phyloP scores from a whole-genome alignment of 2,888 invertebrate genomes.

The Leptopterna dolabrata region DNA sequence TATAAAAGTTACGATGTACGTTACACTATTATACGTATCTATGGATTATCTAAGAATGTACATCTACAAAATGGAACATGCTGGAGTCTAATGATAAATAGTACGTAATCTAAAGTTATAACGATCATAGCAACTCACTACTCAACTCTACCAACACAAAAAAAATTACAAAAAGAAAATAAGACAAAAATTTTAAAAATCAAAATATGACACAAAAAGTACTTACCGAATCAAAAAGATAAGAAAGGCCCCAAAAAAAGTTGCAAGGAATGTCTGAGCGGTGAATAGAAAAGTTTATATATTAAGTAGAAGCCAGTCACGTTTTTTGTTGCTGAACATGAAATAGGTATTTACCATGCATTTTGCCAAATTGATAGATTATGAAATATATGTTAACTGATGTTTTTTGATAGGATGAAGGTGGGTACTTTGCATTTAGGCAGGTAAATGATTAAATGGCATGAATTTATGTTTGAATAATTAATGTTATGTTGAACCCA shows the following conservation, averaged over 20 bases:
- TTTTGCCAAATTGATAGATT: too few relatives aligned
- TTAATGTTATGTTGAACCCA: too few relatives aligned
- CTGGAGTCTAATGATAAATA: neutral
- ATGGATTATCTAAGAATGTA: neutral
- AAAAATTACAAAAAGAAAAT: neutral
- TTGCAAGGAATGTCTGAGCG: neutral
- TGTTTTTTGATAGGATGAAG: too few relatives aligned
- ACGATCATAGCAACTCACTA: neutral
- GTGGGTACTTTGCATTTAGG: too few relatives aligned
- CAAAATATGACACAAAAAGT: slow-evolving; percentile 3
- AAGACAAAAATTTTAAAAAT: neutral
- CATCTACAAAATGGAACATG: neutral
- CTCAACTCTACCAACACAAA: neutral
- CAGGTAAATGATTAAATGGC: too few relatives aligned
- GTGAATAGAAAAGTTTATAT: neutral
- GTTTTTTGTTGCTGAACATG: too few relatives aligned
- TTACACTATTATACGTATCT: too few relatives aligned
- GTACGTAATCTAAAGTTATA: neutral
- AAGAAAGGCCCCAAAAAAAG: slow-evolving; percentile 15
- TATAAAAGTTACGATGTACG: too few relatives aligned
- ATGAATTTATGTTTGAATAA: too few relatives aligned
- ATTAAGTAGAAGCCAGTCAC: too few relatives aligned
- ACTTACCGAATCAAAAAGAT: slow-evolving; percentile 32
- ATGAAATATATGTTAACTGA: too few relatives aligned
- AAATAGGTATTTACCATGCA: too few relatives aligned